Conservation (phyloP, 2,113 vertebrate genomes). For the Gymnobelideus leadbeateri region DNA sequence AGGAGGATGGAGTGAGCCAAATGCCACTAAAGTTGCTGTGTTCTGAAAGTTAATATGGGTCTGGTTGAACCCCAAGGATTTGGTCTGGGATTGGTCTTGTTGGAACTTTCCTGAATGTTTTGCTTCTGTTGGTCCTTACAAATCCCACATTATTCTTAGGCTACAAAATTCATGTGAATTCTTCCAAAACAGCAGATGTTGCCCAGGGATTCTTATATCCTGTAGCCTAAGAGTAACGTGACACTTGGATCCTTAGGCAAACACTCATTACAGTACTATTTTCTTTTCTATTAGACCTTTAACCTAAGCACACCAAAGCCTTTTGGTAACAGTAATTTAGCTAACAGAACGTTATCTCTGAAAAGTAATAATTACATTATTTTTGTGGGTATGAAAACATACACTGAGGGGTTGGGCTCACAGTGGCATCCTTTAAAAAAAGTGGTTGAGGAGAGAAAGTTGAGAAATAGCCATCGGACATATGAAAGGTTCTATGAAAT, state of each 20-base stretch:
- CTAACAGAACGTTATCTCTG: conserved; percentile 24
- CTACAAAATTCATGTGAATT: conserved; percentile 41
- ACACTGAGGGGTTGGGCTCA: conserved; percentile 10
- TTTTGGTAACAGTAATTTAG: conserved; percentile 59
- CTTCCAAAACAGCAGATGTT: conserved; percentile 38
- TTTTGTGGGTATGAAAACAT: conserved; percentile 30
- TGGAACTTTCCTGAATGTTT: conserved; percentile 22
- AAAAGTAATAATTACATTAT: conserved; percentile 38
- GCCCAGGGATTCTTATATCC: conserved; percentile 35
- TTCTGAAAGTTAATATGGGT: conserved; percentile 57
- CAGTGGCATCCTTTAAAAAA: not conserved
- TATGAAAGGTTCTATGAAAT: not conserved
- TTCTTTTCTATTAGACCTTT: conserved; percentile 50
- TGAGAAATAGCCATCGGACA: not conserved
- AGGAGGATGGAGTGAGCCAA: conserved; percentile 31
- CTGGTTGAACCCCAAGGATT: conserved; percentile 45
- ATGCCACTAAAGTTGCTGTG: conserved; percentile 62
- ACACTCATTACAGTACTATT: conserved; percentile 23
- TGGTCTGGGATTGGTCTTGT: conserved; percentile 51
- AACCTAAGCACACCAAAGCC: conserved; percentile 13
- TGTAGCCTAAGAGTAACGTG: conserved; percentile 22
- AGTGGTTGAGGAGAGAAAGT: not conserved
- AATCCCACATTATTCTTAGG: conserved; percentile 35
- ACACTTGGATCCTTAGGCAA: conserved; percentile 7
- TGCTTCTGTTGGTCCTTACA: conserved; percentile 30